Conservation (phyloP, 2,113 vertebrate species). For the Mesembrinibis cayennensis region DNA sequence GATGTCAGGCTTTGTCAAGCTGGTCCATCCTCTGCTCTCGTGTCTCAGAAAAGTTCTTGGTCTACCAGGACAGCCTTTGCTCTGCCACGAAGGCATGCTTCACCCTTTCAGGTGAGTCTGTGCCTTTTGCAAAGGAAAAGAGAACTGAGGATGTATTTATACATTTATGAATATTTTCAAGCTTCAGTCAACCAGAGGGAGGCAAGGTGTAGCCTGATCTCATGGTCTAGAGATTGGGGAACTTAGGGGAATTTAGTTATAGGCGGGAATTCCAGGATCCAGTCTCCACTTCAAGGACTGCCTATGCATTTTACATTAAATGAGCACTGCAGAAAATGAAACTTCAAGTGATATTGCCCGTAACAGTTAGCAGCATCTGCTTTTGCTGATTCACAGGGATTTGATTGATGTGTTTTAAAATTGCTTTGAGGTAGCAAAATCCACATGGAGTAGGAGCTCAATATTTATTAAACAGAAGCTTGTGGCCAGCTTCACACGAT, state of each 20-base stretch:
- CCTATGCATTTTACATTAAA: slow-evolving; percentile 23
- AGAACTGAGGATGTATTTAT: background rate
- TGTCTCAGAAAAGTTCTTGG: background rate
- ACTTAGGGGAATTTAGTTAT: background rate
- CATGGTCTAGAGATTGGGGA: background rate
- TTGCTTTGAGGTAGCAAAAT: slow-evolving; percentile 48
- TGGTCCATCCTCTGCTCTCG: background rate
- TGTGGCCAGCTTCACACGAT: background rate
- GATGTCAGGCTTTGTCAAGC: background rate
- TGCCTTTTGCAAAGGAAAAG: background rate
- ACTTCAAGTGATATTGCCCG: background rate
- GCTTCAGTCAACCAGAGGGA: background rate
- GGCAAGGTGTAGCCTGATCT: background rate
- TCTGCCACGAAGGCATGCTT: background rate
- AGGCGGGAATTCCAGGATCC: background rate
- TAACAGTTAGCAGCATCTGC: slow-evolving; percentile 37
- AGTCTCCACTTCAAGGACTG: background rate
- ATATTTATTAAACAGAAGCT: slow-evolving; percentile 20
- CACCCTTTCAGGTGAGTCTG: background rate
- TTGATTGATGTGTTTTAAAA: slow-evolving; percentile 50
- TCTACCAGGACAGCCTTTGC: background rate
- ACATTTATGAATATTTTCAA: background rate
- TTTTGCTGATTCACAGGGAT: slow-evolving; percentile 51
- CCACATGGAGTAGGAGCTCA: background rate
- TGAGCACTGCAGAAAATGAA: slow-evolving; percentile 9